These are phyloP conservation scores for Amphibalanus amphitrite DNA, from an alignment of 1,140 invertebrate genomes.

Conservation along the genomic window DNA sequence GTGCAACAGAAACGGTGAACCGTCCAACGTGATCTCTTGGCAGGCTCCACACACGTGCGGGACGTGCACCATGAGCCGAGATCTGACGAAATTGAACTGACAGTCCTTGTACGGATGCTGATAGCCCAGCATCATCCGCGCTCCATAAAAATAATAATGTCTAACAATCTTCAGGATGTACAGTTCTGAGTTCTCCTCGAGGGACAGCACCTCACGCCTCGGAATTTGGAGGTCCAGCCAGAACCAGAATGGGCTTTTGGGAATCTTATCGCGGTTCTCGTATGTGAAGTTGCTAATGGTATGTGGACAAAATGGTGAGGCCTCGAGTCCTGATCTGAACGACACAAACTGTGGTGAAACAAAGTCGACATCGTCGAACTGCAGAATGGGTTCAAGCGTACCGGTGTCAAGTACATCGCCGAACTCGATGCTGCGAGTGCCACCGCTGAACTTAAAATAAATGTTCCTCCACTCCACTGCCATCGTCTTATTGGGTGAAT, in stretches of 20 bases:
- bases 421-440: not conserved
- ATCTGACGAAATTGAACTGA: not conserved
- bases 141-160: not conserved
- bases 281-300: not conserved
- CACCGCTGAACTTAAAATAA: not conserved
- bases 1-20: not conserved
- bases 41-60: not conserved
- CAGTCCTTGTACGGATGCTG: conserved; percentile 4
- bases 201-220: not conserved
- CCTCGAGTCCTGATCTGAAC: not conserved
- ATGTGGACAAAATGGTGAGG: not conserved
- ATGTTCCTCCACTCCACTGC: not conserved
- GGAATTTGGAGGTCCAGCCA: not conserved
- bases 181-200: not conserved
- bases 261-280: too few relatives aligned
- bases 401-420: not conserved
- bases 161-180: not conserved
- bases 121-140: not conserved
- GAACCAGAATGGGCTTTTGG: not conserved
- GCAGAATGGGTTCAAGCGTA: not conserved
- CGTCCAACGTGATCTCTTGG: not conserved
- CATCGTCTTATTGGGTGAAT: not conserved
- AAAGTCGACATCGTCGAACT: not conserved
- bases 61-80: not conserved
- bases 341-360: not conserved